Evolutionary conservation across 2,888 invertebrate species (phyloP).

Genomic region (Hyposoter dolosus): DNA sequence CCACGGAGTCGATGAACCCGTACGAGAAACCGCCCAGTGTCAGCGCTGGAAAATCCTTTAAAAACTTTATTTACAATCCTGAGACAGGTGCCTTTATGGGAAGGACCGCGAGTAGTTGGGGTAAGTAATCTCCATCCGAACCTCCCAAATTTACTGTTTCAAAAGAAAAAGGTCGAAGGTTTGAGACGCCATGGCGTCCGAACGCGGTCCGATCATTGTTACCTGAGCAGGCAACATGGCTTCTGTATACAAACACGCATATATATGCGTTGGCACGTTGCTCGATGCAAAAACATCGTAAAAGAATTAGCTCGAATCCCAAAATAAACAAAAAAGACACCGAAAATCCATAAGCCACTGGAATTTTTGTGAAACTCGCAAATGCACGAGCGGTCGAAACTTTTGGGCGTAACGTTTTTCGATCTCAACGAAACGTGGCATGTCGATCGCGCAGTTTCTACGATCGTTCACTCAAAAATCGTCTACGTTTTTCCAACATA

Average conservation of each 20-base stretch:
- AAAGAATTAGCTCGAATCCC: not conserved
- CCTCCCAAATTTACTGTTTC: not conserved
- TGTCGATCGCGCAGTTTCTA: not conserved
- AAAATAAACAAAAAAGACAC: not conserved
- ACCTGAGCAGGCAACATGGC: not conserved
- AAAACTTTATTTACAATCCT: slow-evolving; percentile 86
- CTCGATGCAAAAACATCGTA: not conserved
- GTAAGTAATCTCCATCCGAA: slow-evolving; percentile 83
- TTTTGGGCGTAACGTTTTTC: slow-evolving; percentile 5
- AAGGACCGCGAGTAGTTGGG: slow-evolving; percentile 88
- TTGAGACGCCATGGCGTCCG: not conserved
- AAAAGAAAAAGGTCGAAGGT: not conserved
- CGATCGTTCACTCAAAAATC: not conserved
- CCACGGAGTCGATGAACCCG: slow-evolving; percentile 86
- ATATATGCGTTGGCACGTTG: not conserved
- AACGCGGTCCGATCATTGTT: not conserved
- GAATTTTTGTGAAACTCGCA: not conserved
- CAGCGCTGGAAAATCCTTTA: slow-evolving; percentile 80
- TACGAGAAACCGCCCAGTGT: slow-evolving; percentile 85
- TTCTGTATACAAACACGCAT: slow-evolving; percentile 6
- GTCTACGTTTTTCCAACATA: not conserved
- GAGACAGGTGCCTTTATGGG: slow-evolving; percentile 87
- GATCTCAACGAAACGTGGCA: not conserved
- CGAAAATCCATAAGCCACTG: not conserved
- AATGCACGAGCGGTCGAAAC: not conserved